These are phyloP conservation scores for Ivindomyrus marchei DNA, from an alignment of 2,113 vertebrate species.

Conservation along the genomic window DNA sequence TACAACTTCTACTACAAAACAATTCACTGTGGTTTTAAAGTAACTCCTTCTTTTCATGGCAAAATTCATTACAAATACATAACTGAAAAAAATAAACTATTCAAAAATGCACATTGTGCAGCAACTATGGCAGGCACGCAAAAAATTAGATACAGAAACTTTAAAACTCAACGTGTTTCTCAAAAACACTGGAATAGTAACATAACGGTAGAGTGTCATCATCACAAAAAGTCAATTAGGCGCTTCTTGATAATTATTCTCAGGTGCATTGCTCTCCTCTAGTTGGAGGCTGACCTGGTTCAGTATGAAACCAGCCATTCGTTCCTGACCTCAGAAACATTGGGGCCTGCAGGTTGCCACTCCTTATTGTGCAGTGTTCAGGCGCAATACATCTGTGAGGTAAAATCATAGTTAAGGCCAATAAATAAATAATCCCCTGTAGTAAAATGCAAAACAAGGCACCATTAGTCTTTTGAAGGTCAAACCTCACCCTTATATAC, in stretches of 20 bases:
- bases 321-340: not conserved
- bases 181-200: not conserved
- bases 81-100: not conserved
- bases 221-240: not conserved
- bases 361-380: not conserved
- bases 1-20: not conserved
- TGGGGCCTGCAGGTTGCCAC: not conserved
- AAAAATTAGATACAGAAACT: not conserved
- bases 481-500: not conserved
- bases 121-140: not conserved
- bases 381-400: not conserved
- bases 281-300: not conserved
- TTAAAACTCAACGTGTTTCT: not conserved
- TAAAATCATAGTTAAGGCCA: not conserved
- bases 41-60: not conserved
- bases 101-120: not conserved
- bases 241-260: conserved; percentile 4
- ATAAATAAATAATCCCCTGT: not conserved
- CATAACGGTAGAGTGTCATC: not conserved
- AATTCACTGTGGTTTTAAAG: not conserved
- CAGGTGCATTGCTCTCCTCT: not conserved
- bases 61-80: not conserved
- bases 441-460: not conserved
- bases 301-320: not conserved
- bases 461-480: not conserved